Conservation (phyloP, 2,888 invertebrate genomes). For the Agrotis ipsilon region DNA sequence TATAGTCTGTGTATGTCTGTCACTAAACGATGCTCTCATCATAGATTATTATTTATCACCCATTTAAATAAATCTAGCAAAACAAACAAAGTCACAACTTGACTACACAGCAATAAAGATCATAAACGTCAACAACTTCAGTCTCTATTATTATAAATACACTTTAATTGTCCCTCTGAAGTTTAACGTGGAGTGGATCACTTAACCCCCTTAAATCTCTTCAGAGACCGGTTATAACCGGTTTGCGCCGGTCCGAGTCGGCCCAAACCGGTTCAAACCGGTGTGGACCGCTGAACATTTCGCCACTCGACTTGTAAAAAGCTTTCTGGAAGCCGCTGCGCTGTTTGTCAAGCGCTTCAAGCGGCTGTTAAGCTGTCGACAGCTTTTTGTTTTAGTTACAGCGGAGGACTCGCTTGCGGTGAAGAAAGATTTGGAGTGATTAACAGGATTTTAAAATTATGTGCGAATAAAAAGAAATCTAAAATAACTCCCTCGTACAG, state of each 20-base stretch:
- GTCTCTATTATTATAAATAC: constrained; percentile 35
- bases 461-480: not conserved
- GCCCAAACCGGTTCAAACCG: constrained; percentile 5
- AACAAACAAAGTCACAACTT: not conserved
- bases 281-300: constrained; percentile 41
- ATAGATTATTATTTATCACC: not conserved
- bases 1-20: no score
- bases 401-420: not conserved
- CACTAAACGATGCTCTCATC: not conserved
- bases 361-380: constrained; percentile 28
- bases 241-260: constrained; percentile 25
- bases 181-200: constrained; percentile 29
- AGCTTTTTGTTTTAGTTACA: constrained; percentile 35
- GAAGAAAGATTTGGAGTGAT: constrained; percentile 7
- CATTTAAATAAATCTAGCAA: not conserved
- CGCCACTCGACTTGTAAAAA: constrained; percentile 56
- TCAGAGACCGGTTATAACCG: constrained; percentile 54
- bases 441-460: not conserved
- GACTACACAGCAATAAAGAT: constrained; percentile 3
- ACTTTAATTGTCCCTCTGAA: constrained; percentile 43
- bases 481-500: not conserved
- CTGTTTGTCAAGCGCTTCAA: constrained; percentile 58
- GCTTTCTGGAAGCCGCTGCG: constrained; percentile 48
- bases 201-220: constrained; percentile 53
- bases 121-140: not conserved